Base-by-base conservation (phyloP, 1,140 invertebrate species). In the Laupala kohalensis region DNA sequence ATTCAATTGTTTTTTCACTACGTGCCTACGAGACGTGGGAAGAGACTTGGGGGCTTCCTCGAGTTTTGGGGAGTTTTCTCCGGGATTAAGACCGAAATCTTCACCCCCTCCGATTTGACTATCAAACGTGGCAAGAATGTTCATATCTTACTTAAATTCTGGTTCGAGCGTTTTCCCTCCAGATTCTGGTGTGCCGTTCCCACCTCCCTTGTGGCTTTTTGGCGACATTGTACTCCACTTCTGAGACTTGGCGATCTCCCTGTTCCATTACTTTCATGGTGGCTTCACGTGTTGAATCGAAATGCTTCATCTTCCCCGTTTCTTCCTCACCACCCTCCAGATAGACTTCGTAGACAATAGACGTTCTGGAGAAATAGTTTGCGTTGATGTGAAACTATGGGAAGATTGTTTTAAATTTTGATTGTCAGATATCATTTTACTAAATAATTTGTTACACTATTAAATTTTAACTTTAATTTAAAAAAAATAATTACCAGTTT, bases 1-100 rank as follows among this genome's bases (percentile, higher is more conserved):
- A 83, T 83, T 83, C 82, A 83, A 84, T 83, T 83, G 82, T 75
- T 75, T 74, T 72, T 62, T 53, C 37, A 53, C 9, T 53, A 19
- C 37, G 37, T 53, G 37, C 19, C 37, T 53, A 19, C 37, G 37
- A 9, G 37, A 9, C 4, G 37, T 9, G 9, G 37, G 37, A 53
- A 19, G 37, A 19, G 19, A 19, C 37, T 2, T 9, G 37, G 37
- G 37, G 37, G 37, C n/a, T 13, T 19, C 19, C 19, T 53, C 19
- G 37, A 53, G 37, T 53, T 53, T 53, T 53, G 19, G 37, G 9
- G n/a, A n/a, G n/a, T n/a, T n/a, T n/a, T n/a, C n/a, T n/a, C n/a
- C n/a, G n/a, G 37, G 37, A 53, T 53, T 53, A 53, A 53, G 37
- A 53, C 19, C 9, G 37, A 53, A 53, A 13, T 53, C 37, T 53